phyloP scores from a whole-genome alignment of 2,113 vertebrate species.

The Camelus bactrianus region DNA sequence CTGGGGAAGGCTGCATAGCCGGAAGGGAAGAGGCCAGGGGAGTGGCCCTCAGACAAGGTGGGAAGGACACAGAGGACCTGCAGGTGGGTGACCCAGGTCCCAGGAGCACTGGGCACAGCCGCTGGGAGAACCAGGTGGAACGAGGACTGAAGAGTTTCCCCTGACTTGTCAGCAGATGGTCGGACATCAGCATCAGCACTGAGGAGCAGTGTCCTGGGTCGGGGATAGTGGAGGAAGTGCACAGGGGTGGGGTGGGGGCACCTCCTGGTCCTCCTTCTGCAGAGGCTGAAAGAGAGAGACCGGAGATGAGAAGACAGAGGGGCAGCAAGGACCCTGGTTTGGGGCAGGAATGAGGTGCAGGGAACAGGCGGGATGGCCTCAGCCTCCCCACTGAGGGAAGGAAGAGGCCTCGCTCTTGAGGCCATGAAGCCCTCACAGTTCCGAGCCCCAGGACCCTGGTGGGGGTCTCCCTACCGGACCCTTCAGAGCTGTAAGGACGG shows the following conservation, averaged over 20 bases:
- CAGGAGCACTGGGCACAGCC: not conserved
- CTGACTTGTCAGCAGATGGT: not conserved
- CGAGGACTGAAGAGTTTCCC: not conserved
- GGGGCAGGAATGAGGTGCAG: not conserved
- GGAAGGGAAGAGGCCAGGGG: not conserved
- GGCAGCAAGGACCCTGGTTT: not conserved
- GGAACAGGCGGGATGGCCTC: not conserved
- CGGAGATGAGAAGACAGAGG: not conserved
- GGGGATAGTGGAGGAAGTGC: not conserved
- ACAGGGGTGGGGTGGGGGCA: not conserved
- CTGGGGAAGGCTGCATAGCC: rapidly evolving
- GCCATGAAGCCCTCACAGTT: not conserved
- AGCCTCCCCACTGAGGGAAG: not conserved
- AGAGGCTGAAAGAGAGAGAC: not conserved
- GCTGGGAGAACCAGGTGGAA: not conserved
- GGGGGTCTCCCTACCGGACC: not conserved
- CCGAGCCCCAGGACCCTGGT: too few relatives aligned
- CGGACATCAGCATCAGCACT: not conserved
- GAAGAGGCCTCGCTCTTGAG: not conserved
- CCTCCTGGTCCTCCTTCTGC: not conserved
- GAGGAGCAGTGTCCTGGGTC: not conserved
- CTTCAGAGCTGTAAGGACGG: not conserved
- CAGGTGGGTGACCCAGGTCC: too few relatives aligned
- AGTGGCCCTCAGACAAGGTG: not conserved
- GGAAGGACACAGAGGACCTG: not conserved